Base-by-base conservation (phyloP, 2,888 invertebrate genomes). In the Cactoblastis cactorum region DNA sequence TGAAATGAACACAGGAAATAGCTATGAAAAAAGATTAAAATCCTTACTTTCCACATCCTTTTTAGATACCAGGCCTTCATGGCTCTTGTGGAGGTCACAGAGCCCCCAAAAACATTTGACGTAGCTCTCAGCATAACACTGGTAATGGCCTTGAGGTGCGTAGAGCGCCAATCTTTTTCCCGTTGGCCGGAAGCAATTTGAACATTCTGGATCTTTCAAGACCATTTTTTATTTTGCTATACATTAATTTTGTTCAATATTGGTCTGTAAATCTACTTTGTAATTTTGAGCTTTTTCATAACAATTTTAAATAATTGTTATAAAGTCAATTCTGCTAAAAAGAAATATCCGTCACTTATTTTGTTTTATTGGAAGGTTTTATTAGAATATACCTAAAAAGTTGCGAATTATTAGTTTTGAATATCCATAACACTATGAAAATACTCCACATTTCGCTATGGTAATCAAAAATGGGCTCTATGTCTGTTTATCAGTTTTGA, bases 31-130 rank as follows among this genome's bases (percentile, higher is more conserved):
- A n/a, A n/a, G n/a, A n/a, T n/a, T n/a, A n/a, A 43, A 15, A 14
- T 8, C 9, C 47, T 51, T 50, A 72, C 71, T 69, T 59, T 62
- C 52, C 8, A 45, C 47, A 18, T 64, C 53, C 17, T 56, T 3
- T 12, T 62, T 65, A 1, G 53, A 47, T 12, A 58, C 24, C 24
- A 80, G 68, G 46, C 61, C 61, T 14, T 76, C 74, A 1, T 59
- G 56, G 53, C 80, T 79, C 52, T 59, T 73, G 50, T 84, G 81
- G 14, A 69, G 71, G 56, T 83, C 83, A 54, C 86, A 86, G 3
- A 87, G 62, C 3, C 74, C 71, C 86, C 85, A 87, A 56, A 88
- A 87, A 55, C 83, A 83, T 63, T 84, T 84, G 17, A 85, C 62
- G 51, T 86, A 88, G 58, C 78, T 72, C 43, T 86, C 80, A 0